A percentile compares a stretch with the other conserved stretches of the same genome.
Evolutionary conservation across 2,113 vertebrate species (phyloP).

Genomic region (Paralichthys olivaceus): DNA sequence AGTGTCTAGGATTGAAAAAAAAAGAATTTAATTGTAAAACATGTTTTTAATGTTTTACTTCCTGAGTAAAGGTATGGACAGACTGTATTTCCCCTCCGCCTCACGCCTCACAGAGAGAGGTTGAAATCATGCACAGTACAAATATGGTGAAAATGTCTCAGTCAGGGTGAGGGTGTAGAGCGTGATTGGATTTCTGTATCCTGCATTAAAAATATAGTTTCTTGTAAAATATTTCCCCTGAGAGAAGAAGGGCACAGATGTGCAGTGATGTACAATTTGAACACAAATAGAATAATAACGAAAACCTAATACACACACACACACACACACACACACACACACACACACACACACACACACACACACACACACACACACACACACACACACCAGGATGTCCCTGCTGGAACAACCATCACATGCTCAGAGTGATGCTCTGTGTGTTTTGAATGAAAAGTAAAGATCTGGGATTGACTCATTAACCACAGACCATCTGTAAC

Average conservation of each 20-base stretch:
- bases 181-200: constrained; percentile 1
- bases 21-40: no score
- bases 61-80: no score
- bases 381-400: background rate
- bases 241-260: constrained; percentile 27
- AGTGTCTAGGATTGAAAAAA: no score
- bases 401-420: constrained; percentile 44
- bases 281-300: background rate
- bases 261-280: constrained; percentile 17
- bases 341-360: background rate
- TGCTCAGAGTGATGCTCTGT: background rate
- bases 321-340: background rate
- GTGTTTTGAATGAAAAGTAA: background rate
- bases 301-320: background rate
- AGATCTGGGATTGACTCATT: background rate
- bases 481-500: no score
- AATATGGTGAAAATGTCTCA: constrained; percentile 8
- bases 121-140: background rate
- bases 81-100: no score
- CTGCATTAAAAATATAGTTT: background rate
- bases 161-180: background rate
- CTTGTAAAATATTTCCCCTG: constrained; percentile 30
- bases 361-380: background rate
- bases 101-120: constrained; percentile 2
- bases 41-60: no score